phyloP scores from a whole-genome alignment of 2,113 vertebrate genomes.

The Machaerirhynchus nigripectus region DNA sequence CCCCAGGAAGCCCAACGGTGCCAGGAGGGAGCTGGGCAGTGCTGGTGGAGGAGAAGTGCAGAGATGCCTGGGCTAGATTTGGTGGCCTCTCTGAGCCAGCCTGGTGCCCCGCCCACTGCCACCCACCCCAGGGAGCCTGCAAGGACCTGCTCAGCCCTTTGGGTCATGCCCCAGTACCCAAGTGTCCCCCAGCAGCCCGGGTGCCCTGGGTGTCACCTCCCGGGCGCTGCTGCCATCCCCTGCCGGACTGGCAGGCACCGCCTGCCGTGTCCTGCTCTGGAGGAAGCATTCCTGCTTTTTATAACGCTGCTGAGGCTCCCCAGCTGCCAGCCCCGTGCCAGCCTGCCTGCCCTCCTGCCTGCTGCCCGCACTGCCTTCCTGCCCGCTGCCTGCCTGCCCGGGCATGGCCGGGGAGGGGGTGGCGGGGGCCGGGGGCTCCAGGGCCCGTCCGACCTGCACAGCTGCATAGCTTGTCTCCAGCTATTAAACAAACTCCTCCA shows the following conservation, averaged over 20 bases:
- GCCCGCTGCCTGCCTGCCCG: not conserved
- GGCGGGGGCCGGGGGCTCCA: not conserved
- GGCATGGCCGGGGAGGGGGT: not conserved
- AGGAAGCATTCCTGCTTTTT: conserved; percentile 29
- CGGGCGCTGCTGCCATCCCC: not conserved
- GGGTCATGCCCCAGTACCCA: accelerated
- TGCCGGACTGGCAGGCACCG: not conserved
- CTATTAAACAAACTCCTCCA: conserved; percentile 55
- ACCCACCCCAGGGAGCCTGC: not conserved
- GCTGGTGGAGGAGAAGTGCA: accelerated
- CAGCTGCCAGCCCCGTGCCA: not conserved
- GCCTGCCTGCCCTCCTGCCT: not conserved
- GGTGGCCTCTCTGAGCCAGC: not conserved
- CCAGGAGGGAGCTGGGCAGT: not conserved
- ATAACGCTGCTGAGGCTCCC: not conserved
- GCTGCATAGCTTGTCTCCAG: conserved; percentile 59
- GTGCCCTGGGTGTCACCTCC: not conserved
- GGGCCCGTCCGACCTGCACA: conserved; percentile 38
- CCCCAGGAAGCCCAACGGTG: not conserved
- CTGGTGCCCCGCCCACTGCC: not conserved
- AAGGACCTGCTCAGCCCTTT: not conserved
- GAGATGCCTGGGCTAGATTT: not conserved
- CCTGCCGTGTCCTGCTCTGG: not conserved
- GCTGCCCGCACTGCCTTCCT: not conserved
- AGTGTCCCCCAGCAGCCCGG: not conserved